Evolutionary conservation across 2,888 invertebrate genomes (phyloP).

Genomic region (Parascotia fuliginaria): DNA sequence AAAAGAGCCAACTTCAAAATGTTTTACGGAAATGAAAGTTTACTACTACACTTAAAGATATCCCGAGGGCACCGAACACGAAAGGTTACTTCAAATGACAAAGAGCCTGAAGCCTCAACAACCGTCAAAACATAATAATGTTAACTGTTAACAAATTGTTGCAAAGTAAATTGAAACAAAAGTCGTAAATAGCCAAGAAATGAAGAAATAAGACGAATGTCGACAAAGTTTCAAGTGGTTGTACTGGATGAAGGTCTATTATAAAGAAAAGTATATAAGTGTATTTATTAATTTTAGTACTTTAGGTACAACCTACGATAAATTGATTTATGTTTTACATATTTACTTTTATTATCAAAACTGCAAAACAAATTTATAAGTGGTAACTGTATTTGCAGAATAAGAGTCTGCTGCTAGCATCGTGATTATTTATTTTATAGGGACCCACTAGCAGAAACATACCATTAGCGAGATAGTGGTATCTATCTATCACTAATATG

Average conservation of each 20-base stretch:
- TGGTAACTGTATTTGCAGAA: too few species aligned
- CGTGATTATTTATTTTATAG: too few species aligned
- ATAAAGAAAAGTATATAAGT: background rate
- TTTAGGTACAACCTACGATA: too few species aligned
- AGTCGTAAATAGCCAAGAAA: slow-evolving; percentile 29
- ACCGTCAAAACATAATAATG: slow-evolving; percentile 41
- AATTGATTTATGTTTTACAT: slow-evolving; percentile 1
- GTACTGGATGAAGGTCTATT: background rate
- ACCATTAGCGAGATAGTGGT: too few species aligned
- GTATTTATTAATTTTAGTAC: too few species aligned
- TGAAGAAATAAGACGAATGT: slow-evolving; percentile 8
- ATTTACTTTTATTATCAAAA: background rate
- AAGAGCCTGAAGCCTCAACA: slow-evolving; percentile 36
- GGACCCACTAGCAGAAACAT: too few species aligned
- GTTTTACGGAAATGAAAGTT: slow-evolving; percentile 28
- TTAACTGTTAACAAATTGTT: slow-evolving; percentile 52
- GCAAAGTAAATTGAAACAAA: slow-evolving; percentile 46
- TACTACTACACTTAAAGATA: slow-evolving; percentile 27
- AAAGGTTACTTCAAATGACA: slow-evolving; percentile 38
- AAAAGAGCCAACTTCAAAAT: slow-evolving; percentile 4
- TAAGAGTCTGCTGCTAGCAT: too few species aligned
- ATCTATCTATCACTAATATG: too few species aligned
- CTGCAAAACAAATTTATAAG: too few species aligned
- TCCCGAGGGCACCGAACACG: slow-evolving; percentile 24
- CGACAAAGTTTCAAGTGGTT: slow-evolving; percentile 5